Percentiles rank a stretch among this genome's conserved stretches.
These are phyloP conservation scores for Leuctra nigra DNA, from an alignment of 2,888 invertebrate species.

Conservation along the genomic window DNA sequence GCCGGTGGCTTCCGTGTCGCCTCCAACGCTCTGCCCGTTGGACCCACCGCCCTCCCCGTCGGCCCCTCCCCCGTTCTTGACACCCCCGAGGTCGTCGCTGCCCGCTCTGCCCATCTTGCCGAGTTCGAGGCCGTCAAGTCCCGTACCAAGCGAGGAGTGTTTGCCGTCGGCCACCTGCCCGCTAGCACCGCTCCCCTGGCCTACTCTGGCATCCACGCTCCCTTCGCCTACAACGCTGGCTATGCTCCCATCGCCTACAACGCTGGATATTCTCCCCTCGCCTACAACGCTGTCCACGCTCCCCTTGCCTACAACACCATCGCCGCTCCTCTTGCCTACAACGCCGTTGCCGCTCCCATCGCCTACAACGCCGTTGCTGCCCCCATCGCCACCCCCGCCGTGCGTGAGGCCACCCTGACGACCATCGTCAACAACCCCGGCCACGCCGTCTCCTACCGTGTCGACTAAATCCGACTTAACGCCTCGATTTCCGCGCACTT, in stretches of 20 bases:
- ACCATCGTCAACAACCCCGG: constrained; percentile 41
- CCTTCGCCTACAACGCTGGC: constrained; percentile 19
- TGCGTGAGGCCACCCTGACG: constrained; percentile 37
- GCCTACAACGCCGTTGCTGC: constrained; percentile 20
- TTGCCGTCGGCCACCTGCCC: constrained; percentile 20
- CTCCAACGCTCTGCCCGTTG: constrained; percentile 35
- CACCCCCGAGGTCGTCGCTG: constrained; percentile 33
- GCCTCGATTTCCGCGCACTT: too few species aligned
- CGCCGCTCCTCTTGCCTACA: constrained; percentile 23
- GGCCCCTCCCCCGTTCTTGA: constrained; percentile 30
- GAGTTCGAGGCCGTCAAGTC: constrained; percentile 31
- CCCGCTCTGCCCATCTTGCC: constrained; percentile 31
- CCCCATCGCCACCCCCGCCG: constrained; percentile 29
- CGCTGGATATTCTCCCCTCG: constrained; percentile 16
- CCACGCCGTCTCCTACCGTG: constrained; percentile 40
- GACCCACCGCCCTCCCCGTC: constrained; percentile 24
- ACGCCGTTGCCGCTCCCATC: constrained; percentile 23
- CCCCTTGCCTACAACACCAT: constrained; percentile 16
- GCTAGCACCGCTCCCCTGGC: constrained; percentile 22
- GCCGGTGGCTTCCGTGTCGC: constrained; percentile 35
- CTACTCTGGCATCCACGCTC: constrained; percentile 21
- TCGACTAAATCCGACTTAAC: too few species aligned
- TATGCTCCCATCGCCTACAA: constrained; percentile 18
- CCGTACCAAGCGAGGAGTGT: constrained; percentile 27
- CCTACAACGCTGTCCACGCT: constrained; percentile 17